Conservation (phyloP, 2,113 vertebrate species). For the Petrocephalus microphthalmus region DNA sequence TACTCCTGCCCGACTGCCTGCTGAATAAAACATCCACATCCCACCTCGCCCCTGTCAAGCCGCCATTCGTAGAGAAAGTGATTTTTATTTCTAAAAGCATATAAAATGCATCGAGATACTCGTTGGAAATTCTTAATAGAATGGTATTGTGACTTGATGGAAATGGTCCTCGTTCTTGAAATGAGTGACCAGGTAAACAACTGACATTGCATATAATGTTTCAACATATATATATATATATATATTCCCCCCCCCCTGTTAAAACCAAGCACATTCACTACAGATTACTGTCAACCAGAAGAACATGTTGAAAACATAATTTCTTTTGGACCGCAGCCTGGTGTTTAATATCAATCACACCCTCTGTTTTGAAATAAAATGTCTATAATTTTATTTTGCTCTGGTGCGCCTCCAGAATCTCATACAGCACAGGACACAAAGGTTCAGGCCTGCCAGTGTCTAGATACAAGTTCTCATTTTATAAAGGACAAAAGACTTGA, state of each 20-base stretch:
- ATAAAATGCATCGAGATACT: background rate
- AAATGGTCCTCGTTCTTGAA: background rate
- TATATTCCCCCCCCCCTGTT: background rate
- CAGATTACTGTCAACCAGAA: background rate
- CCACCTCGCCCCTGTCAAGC: conserved; percentile 43
- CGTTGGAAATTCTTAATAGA: background rate
- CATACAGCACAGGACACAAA: background rate
- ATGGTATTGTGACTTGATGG: background rate
- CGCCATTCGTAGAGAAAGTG: conserved; percentile 40
- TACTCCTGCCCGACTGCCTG: conserved; percentile 41
- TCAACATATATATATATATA: background rate
- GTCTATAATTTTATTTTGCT: background rate
- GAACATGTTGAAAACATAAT: background rate
- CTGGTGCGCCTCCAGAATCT: background rate
- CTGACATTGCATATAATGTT: background rate
- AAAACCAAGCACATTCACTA: background rate
- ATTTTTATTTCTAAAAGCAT: conserved; percentile 30
- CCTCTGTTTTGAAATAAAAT: background rate
- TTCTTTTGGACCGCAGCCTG: background rate
- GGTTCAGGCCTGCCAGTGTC: background rate
- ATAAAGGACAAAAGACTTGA: background rate
- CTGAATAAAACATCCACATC: conserved; percentile 65
- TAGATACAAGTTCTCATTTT: background rate
- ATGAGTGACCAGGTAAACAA: background rate
- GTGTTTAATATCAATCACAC: background rate